These are phyloP conservation scores for Loris lydekkerianus DNA, from an alignment of 2,797 vertebrate genomes.

Conservation along the genomic window DNA sequence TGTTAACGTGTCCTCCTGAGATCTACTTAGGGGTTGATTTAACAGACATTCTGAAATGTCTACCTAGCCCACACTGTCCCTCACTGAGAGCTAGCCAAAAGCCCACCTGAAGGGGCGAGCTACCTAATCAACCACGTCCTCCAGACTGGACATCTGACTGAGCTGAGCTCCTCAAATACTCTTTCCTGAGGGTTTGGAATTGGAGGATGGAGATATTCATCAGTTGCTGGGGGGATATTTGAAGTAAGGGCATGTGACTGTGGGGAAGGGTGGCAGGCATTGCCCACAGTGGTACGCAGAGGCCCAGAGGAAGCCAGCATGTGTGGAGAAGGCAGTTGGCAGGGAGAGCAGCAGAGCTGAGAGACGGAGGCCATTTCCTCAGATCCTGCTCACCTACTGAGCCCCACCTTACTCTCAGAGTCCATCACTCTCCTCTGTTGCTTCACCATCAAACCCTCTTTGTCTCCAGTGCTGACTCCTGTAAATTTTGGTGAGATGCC, in stretches of 20 bases:
- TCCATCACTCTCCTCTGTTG: background rate
- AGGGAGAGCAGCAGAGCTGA: background rate
- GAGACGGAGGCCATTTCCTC: background rate
- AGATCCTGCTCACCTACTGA: background rate
- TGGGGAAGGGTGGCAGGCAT: no score
- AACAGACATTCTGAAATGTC: background rate
- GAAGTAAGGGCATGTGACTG: background rate
- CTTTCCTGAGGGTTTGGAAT: background rate
- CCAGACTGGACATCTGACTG: background rate
- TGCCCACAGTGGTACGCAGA: background rate
- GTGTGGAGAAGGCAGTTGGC: background rate
- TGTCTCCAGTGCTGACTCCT: background rate
- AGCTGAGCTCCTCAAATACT: background rate
- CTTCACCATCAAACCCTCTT: background rate
- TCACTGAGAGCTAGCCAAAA: background rate
- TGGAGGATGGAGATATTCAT: background rate
- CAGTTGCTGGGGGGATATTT: background rate
- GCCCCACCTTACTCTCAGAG: background rate
- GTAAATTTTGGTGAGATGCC: background rate
- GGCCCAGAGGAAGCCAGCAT: background rate
- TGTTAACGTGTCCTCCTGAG: conserved; percentile 52
- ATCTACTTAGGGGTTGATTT: background rate
- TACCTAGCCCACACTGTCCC: no score
- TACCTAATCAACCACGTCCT: background rate
- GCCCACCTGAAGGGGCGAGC: background rate